Evolutionary conservation across 2,888 invertebrate genomes (phyloP).

Genomic region (Heliconius hortense): DNA sequence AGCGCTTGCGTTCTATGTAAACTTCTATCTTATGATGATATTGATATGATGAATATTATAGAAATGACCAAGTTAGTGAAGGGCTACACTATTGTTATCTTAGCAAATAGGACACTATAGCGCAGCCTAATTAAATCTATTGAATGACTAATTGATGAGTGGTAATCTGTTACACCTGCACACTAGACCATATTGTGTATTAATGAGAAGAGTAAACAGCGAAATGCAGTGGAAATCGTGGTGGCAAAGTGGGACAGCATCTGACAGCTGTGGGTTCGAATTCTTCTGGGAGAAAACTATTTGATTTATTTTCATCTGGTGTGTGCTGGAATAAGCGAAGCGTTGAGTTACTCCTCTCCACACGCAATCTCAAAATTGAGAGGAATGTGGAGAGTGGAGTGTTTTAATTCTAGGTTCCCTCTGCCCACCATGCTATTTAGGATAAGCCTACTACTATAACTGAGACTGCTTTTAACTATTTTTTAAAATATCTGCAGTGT

Average conservation of each 20-base stretch:
- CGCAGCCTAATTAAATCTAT: conserved; percentile 41
- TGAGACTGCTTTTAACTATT: not conserved
- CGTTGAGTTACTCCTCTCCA: too few relatives aligned
- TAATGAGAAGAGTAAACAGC: conserved; percentile 6
- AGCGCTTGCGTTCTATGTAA: too few relatives aligned
- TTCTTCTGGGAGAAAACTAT: not conserved
- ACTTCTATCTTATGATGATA: too few relatives aligned
- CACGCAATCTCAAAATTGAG: not conserved
- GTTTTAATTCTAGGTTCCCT: not conserved
- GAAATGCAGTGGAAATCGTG: not conserved
- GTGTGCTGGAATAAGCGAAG: too few relatives aligned
- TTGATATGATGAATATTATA: not conserved
- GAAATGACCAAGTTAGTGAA: conserved; percentile 6
- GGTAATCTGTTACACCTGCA: conserved; percentile 32
- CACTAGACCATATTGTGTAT: not conserved
- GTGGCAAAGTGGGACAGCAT: not conserved
- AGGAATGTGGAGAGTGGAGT: not conserved
- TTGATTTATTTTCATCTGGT: not conserved
- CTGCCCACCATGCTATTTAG: not conserved
- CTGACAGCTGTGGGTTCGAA: not conserved
- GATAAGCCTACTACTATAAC: not conserved
- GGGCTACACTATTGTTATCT: conserved; percentile 35
- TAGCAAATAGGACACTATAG: conserved; percentile 34
- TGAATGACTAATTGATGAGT: conserved; percentile 42
- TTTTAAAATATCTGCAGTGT: conserved; percentile 54